Evolutionary conservation across 2,888 invertebrate genomes (phyloP).

Genomic region (Corbicula japonica): DNA sequence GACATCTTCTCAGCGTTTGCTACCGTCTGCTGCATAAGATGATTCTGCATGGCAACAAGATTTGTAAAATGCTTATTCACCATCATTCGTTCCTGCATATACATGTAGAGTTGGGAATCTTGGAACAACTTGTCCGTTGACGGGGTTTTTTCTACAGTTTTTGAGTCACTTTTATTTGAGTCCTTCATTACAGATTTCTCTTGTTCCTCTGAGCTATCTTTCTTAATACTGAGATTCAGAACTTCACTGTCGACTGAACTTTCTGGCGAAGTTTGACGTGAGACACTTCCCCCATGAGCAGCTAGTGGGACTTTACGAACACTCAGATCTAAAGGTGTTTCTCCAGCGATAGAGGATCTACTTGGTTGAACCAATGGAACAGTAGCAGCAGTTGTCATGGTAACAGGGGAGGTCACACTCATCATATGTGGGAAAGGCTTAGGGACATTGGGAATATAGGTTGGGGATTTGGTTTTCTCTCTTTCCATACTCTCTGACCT

Average conservation of each 20-base stretch:
- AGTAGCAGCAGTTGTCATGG: too few relatives aligned
- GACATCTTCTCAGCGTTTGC: slow-evolving; percentile 56
- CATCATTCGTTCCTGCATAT: slow-evolving; percentile 83
- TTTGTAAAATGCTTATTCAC: slow-evolving; percentile 52
- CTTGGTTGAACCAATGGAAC: not conserved
- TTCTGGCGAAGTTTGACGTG: slow-evolving; percentile 64
- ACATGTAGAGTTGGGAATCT: slow-evolving; percentile 83
- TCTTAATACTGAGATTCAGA: slow-evolving; percentile 91
- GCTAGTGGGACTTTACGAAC: slow-evolving; percentile 88
- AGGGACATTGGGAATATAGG: slow-evolving; percentile 84
- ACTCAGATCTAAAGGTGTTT: slow-evolving; percentile 94
- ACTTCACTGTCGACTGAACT: slow-evolving; percentile 88
- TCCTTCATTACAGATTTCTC: slow-evolving; percentile 34
- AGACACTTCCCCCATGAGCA: slow-evolving; percentile 72
- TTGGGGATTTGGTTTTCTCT: slow-evolving; percentile 66
- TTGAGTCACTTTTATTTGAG: slow-evolving; percentile 26
- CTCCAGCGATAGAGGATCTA: slow-evolving; percentile 40
- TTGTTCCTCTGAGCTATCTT: slow-evolving; percentile 58
- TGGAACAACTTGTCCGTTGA: slow-evolving; percentile 68
- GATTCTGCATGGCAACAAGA: slow-evolving; percentile 61
- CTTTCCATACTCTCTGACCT: slow-evolving; percentile 70
- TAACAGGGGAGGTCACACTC: not conserved
- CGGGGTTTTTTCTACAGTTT: slow-evolving; percentile 23
- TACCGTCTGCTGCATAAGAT: slow-evolving; percentile 51
- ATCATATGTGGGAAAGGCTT: slow-evolving; percentile 69